Conservation (phyloP, 2,888 invertebrate genomes). For the Drosophila dives region DNA sequence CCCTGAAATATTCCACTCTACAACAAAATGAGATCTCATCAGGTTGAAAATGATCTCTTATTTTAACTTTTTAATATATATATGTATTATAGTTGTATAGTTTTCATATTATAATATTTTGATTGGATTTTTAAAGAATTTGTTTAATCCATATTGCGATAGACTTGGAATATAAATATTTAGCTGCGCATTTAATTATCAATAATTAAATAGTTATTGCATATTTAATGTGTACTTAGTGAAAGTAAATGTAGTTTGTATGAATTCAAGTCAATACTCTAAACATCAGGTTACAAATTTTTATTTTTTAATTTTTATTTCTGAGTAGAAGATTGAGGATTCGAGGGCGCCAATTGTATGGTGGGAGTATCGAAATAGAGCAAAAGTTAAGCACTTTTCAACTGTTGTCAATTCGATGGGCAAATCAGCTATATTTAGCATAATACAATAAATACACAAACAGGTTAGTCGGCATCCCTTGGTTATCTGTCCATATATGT, state of each 20-base stretch:
- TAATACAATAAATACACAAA: conserved; percentile 44
- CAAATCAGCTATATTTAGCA: conserved; percentile 31
- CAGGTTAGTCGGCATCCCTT: background rate
- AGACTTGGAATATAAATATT: too few species aligned
- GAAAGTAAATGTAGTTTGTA: background rate
- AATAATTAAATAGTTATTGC: background rate
- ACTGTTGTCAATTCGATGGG: background rate
- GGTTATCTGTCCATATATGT: background rate
- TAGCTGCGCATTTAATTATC: too few species aligned
- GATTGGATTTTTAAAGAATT: background rate
- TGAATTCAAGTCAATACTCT: background rate
- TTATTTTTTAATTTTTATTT: background rate
- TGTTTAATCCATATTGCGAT: too few species aligned
- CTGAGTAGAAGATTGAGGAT: too few species aligned
- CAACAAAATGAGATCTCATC: background rate
- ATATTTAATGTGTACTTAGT: background rate
- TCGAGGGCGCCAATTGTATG: too few species aligned
- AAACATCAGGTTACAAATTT: background rate
- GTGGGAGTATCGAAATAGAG: background rate
- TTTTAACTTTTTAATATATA: background rate
- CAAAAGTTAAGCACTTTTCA: background rate
- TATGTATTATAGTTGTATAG: background rate
- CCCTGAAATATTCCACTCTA: background rate
- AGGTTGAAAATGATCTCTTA: background rate
- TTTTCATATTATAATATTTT: background rate